Evolutionary conservation across 2,888 invertebrate genomes (phyloP), one percentile per base, ranked within the genome.

Genomic region (Scotopteryx bipunctaria): DNA sequence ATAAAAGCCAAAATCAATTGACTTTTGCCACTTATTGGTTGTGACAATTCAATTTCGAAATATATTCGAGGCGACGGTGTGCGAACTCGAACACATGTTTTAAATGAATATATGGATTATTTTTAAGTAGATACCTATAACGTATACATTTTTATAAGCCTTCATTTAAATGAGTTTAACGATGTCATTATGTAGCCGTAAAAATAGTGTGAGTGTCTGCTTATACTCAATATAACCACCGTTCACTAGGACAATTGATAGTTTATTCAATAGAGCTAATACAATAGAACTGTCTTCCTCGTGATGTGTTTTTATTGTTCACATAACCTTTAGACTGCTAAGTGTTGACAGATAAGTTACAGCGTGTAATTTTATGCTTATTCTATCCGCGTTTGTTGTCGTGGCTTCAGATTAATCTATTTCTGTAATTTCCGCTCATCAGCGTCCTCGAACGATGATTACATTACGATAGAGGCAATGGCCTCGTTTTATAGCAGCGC

Each of bases 351-450:
- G 21, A 19, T 42, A 53, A 53, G 32, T 55, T 38, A 40, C 25
- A 11, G 21, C 41, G 29, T 46, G 36, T 35, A 46, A 42, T 46
- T 27, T 38, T 11, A 44, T 44, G 33, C 25, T 31, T 54, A 51
- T 51, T 53, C 53, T 40, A 38, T 13, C 9, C 43, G 35, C 35
- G 35, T 47, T 46, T 47, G 23, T 40, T 54, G 27, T 36, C 46
- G 44, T 41, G 47, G 46, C 44, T 36, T 29, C 59, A 63, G 19
- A 54, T 63, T 67, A 63, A 64, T 64, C 63, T 66, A 68, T 74
- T 73, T 69, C 64, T 65, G 66, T 69, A 68, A 73, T 75, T 67
- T 74, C 74, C 73, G 72, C 64, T 69, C 59, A 59, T 59, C 63
- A 64, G 59, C 65, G 73, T 73, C 67, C 67, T 70, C 68, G 56